Evolutionary conservation across 2,888 invertebrate genomes (phyloP).

Genomic region (Loripinus fragilis): DNA sequence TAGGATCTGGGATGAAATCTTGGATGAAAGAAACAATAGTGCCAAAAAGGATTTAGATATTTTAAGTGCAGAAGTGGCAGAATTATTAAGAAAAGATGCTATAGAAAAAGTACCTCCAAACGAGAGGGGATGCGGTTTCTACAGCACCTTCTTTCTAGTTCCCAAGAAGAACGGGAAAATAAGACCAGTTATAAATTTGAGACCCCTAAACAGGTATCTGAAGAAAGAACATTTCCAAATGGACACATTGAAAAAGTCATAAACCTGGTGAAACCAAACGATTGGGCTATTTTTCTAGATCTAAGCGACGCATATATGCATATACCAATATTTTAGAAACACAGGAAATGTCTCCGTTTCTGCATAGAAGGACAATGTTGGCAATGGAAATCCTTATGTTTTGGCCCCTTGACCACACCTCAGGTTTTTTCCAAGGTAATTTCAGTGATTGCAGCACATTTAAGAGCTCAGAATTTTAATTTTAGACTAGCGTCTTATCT

Average conservation of each 20-base stretch:
- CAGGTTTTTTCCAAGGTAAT: conserved; percentile 39
- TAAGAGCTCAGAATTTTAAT: neutral
- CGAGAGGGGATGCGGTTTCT: too few species aligned
- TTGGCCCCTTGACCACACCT: conserved; percentile 26
- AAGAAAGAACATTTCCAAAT: conserved; percentile 51
- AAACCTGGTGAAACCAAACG: conserved; percentile 33
- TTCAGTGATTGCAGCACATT: conserved; percentile 33
- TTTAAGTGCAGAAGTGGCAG: too few species aligned
- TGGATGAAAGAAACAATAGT: too few species aligned
- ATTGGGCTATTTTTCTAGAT: conserved; percentile 42
- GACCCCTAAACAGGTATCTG: conserved; percentile 48
- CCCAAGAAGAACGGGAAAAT: conserved; percentile 39
- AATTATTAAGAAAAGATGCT: too few species aligned
- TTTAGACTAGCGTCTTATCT: neutral
- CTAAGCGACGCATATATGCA: conserved; percentile 41
- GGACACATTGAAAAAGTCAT: conserved; percentile 43
- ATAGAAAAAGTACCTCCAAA: too few species aligned
- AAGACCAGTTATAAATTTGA: conserved; percentile 51
- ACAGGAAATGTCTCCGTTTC: conserved; percentile 38
- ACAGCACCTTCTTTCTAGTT: conserved; percentile 41
- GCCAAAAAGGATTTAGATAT: too few species aligned
- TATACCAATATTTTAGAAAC: conserved; percentile 29
- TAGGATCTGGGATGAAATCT: too few species aligned
- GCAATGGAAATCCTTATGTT: conserved; percentile 26
- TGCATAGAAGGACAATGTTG: conserved; percentile 9